A percentile compares a stretch with the other conserved stretches of the same genome.
Conservation (phyloP, 2,113 vertebrate genomes). For the Chloebia gouldiae region DNA sequence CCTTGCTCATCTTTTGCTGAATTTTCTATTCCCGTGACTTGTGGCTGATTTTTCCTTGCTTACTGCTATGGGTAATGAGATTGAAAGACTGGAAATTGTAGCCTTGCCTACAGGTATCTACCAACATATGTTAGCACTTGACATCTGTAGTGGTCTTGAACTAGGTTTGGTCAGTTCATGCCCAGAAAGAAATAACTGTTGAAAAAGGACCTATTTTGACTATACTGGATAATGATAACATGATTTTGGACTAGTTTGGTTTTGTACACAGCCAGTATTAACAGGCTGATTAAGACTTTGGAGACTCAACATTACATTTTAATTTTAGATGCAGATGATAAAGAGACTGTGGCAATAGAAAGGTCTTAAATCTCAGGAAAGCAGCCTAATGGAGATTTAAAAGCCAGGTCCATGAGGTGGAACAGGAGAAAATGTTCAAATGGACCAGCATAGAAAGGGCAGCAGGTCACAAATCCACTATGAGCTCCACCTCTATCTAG, state of each 20-base stretch:
- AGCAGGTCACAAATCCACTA: not conserved
- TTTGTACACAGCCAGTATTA: not conserved
- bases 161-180: not conserved
- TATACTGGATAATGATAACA: not conserved
- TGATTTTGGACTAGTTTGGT: not conserved
- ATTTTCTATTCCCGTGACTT: not conserved
- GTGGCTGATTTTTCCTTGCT: not conserved
- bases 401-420: not conserved
- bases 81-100: not conserved
- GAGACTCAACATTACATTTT: not conserved
- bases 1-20: not conserved
- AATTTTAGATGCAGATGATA: not conserved
- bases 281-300: not conserved
- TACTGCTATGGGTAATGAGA: not conserved
- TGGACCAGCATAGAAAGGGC: not conserved
- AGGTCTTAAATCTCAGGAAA: not conserved
- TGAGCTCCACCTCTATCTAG: not conserved
- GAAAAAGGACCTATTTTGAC: not conserved
- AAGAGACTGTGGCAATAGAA: not conserved
- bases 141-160: not conserved
- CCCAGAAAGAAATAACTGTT: not conserved
- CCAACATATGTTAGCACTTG: not conserved
- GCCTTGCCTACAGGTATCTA: not conserved
- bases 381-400: not conserved
- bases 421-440: not conserved